phyloP scores from a whole-genome alignment of 2,888 invertebrate species.

The Eulithis prunata region DNA sequence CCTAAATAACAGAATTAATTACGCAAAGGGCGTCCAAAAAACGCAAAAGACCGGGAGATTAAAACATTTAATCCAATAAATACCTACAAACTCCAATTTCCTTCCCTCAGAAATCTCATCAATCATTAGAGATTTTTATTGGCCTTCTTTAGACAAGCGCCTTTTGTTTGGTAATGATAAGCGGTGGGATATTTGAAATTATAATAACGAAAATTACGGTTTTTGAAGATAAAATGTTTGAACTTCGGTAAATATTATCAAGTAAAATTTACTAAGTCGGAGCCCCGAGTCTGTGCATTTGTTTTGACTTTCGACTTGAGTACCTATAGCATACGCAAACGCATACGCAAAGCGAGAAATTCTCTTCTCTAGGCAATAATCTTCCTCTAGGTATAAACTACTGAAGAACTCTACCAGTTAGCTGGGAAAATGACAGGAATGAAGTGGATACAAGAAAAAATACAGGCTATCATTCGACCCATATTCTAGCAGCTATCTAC shows the following conservation, averaged over 20 bases:
- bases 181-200: constrained; percentile 13
- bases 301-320: too few relatives aligned
- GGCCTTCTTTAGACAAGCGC: constrained; percentile 36
- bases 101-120: constrained; percentile 55
- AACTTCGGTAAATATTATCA: background rate
- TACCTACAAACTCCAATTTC: constrained; percentile 59
- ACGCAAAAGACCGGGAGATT: constrained; percentile 61
- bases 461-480: too few relatives aligned
- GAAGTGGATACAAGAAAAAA: too few relatives aligned
- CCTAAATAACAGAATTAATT: constrained; percentile 69
- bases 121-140: constrained; percentile 66
- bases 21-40: constrained; percentile 53
- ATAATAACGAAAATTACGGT: constrained; percentile 14
- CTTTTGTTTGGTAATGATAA: constrained; percentile 35
- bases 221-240: constrained; percentile 6
- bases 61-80: constrained; percentile 68
- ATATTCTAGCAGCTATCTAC: background rate
- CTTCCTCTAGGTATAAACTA: too few relatives aligned
- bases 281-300: too few relatives aligned
- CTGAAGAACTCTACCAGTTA: too few relatives aligned
- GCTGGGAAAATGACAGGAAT: too few relatives aligned
- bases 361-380: too few relatives aligned
- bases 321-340: too few relatives aligned
- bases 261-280: background rate
- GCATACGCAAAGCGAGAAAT: too few relatives aligned